A percentile compares a stretch with the other conserved stretches of the same genome.
phyloP scores from a whole-genome alignment of 1,140 invertebrate species.

The Brachionus paranguensis region DNA sequence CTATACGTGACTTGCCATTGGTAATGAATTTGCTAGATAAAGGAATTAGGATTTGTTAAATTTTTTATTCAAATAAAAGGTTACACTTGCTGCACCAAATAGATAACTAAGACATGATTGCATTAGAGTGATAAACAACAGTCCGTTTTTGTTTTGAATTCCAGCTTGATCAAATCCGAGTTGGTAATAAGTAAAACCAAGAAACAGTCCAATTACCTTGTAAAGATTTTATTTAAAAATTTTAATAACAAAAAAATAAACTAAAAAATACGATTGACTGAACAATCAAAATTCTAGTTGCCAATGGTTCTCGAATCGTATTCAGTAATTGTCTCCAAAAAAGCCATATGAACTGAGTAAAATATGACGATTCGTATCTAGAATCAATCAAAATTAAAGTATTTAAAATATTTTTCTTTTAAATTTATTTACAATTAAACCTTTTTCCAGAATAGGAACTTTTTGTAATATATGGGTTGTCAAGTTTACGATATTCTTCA shows the following conservation, averaged over 20 bases:
- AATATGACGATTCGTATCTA: conserved; percentile 31
- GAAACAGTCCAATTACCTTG: conserved; percentile 68
- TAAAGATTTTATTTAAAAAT: background rate
- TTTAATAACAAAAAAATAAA: background rate
- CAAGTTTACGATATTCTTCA: background rate
- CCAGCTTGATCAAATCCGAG: conserved; percentile 77
- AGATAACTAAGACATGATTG: conserved; percentile 63
- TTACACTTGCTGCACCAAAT: conserved; percentile 66
- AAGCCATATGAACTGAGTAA: conserved; percentile 24
- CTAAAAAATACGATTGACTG: conserved; percentile 65
- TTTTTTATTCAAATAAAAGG: conserved; percentile 70
- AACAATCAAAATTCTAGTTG: conserved; percentile 77
- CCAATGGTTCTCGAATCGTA: conserved; percentile 31
- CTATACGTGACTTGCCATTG: conserved; percentile 18
- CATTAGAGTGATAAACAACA: conserved; percentile 82
- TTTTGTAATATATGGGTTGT: background rate
- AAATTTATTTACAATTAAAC: conserved; percentile 20
- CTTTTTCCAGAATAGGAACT: background rate
- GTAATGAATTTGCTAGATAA: conserved; percentile 44
- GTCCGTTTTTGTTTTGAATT: conserved; percentile 90
- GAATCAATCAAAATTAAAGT: background rate
- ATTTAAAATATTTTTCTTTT: background rate
- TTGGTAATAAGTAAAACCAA: conserved; percentile 80
- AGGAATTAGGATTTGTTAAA: conserved; percentile 66
- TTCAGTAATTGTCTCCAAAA: conserved; percentile 24